phyloP scores from a whole-genome alignment of 2,888 invertebrate species.

The Apantesis nais region DNA sequence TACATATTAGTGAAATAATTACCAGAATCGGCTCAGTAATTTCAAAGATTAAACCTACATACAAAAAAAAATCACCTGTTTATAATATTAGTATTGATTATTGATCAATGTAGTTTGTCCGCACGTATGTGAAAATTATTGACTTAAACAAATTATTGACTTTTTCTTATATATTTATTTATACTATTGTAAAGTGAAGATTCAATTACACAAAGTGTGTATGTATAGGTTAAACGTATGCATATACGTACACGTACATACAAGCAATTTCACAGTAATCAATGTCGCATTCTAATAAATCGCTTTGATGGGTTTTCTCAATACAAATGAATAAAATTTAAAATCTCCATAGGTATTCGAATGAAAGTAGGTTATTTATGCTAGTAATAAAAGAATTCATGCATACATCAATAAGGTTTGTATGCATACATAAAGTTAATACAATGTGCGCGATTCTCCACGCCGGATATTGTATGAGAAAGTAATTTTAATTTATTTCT shows the following conservation, averaged over 20 bases:
- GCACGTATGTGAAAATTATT: too few relatives aligned
- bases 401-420: slow-evolving; percentile 19
- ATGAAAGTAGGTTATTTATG: slow-evolving; percentile 59
- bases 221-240: neutral
- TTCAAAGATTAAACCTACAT: too few relatives aligned
- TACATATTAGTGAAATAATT: too few relatives aligned
- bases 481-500: slow-evolving; percentile 22
- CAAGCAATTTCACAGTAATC: slow-evolving; percentile 1
- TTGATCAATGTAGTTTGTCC: too few relatives aligned
- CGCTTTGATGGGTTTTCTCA: slow-evolving; percentile 50
- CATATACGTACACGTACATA: neutral
- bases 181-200: neutral
- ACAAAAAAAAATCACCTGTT: too few relatives aligned
- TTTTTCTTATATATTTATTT: too few relatives aligned
- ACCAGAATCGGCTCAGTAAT: too few relatives aligned
- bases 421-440: slow-evolving; percentile 24
- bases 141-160: too few relatives aligned
- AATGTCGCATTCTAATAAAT: slow-evolving; percentile 45
- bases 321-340: slow-evolving; percentile 28
- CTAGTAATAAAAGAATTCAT: slow-evolving; percentile 20
- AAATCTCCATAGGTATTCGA: slow-evolving; percentile 38
- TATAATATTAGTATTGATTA: too few relatives aligned
- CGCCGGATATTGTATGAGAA: slow-evolving; percentile 22
- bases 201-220: neutral
- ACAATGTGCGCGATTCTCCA: slow-evolving; percentile 23